Base-by-base conservation (phyloP, 2,888 invertebrate genomes). In the Loripinus fragilis region DNA sequence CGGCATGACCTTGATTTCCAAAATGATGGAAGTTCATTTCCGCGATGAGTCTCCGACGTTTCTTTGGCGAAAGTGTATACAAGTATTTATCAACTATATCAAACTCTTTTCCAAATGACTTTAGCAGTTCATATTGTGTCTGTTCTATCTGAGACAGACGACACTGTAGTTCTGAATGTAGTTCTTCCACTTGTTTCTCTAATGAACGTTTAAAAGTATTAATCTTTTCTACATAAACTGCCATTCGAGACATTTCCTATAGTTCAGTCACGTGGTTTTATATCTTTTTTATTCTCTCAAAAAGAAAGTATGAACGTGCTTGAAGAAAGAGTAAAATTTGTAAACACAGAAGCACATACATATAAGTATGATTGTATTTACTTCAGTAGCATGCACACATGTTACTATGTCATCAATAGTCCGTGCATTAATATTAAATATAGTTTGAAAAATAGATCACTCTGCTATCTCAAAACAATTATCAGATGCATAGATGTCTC, bases 171-270 rank as follows among this genome's bases (percentile, higher is more conserved):
- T 60, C 60, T 20, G 60, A 28, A 17, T 60, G 60, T 10, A 60
- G 60, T 33, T 60, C 60, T 33, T 17, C 60, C 33, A 60, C 60
- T 1, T 33, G 60, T 33, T 33, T 30, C 23, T 60, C 33, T 33
- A 60, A 33, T 17, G 17, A 33, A 33, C 60, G 60, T 17, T 60
- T 60, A 17, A 60, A 33, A 33, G 60, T n/a, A 33, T 60, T 60
- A 33, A 5, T 60, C 33, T 33, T 60, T 60, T 60, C 60, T 12
- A 60, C 60, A 60, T 60, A 60, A 60, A 60, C 60, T 30, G 60
- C 60, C 60, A 60, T 60, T 20, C 60, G 60, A 60, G 60, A 60
- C 60, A 60, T 60, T 7, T 60, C 60, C 60, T 60, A 28, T 17
- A 33, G 5, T 3, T 30, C 25, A 12, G 20, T 60, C 60, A 60